A percentile compares a stretch with the other conserved stretches of the same genome.
phyloP scores from a whole-genome alignment of 2,888 invertebrate genomes.

The Eremobia ochroleuca region DNA sequence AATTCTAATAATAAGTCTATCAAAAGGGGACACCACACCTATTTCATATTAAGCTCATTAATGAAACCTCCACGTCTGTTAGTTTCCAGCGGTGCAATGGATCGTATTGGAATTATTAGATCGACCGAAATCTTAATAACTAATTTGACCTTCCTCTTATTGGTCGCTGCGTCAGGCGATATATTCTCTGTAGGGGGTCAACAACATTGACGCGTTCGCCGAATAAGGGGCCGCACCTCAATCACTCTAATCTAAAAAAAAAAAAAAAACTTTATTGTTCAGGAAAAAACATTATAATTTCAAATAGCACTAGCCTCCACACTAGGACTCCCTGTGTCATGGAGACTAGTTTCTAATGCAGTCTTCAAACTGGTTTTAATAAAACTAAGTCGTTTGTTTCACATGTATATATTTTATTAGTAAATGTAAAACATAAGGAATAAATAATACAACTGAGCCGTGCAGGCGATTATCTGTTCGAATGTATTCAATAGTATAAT shows the following conservation, averaged over 20 bases:
- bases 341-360: not conserved
- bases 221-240: not conserved
- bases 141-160: conserved; percentile 26
- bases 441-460: conserved; percentile 74
- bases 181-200: conserved; percentile 15
- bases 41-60: not conserved
- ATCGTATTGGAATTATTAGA: not conserved
- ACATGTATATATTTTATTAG: conserved; percentile 74
- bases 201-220: not conserved
- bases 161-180: conserved; percentile 13
- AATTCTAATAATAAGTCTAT: conserved; percentile 33
- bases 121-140: conserved; percentile 14
- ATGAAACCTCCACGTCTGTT: conserved; percentile 21
- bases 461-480: conserved; percentile 43
- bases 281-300: not conserved
- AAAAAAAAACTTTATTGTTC: not conserved
- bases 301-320: not conserved
- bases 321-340: not conserved
- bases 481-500: conserved; percentile 49
- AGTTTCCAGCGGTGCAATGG: not conserved
- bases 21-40: conserved; percentile 1
- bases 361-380: conserved; percentile 16
- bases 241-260: too few relatives aligned
- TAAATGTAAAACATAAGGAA: conserved; percentile 71
- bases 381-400: conserved; percentile 37